Percentiles rank a stretch among this genome's conserved stretches.
These are phyloP conservation scores for Patagioenas fasciata DNA, from an alignment of 2,113 vertebrate species.

Conservation along the genomic window DNA sequence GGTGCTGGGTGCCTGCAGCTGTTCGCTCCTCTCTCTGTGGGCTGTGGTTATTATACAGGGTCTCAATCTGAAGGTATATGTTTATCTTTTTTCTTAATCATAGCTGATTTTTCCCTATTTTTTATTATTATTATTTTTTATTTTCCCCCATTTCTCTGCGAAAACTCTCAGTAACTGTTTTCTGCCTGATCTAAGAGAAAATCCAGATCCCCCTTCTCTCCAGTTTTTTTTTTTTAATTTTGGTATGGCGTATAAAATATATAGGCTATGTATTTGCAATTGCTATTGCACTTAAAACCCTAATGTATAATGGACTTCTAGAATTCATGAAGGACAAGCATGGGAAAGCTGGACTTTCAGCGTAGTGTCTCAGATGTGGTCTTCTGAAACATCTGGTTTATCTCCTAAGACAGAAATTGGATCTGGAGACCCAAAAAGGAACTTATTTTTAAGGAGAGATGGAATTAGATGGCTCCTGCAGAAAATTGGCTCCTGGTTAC, in stretches of 20 bases:
- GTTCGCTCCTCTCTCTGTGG: neutral
- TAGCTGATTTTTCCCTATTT: neutral
- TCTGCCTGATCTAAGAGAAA: neutral
- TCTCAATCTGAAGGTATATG: neutral
- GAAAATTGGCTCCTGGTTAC: neutral
- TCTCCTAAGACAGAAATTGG: neutral
- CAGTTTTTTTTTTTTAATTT: neutral
- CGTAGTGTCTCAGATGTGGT: no score
- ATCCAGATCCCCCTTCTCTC: neutral
- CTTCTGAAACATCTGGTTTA: neutral
- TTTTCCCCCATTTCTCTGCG: accelerated
- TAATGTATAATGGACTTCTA: neutral
- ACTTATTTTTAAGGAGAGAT: neutral
- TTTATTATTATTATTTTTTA: no score
- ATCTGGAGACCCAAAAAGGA: neutral
- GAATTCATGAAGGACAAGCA: neutral
- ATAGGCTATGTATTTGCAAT: neutral
- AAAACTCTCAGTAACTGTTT: neutral
- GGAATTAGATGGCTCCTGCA: neutral
- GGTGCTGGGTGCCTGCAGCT: neutral
- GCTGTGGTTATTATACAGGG: neutral
- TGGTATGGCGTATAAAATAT: accelerated
- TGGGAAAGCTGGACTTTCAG: neutral
- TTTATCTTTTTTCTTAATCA: neutral
- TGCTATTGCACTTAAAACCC: neutral